Percentiles rank a stretch among this genome's conserved stretches.
These are phyloP conservation scores for Periophthalmodon schlosseri DNA, from an alignment of 2,113 vertebrate species.

Conservation along the genomic window DNA sequence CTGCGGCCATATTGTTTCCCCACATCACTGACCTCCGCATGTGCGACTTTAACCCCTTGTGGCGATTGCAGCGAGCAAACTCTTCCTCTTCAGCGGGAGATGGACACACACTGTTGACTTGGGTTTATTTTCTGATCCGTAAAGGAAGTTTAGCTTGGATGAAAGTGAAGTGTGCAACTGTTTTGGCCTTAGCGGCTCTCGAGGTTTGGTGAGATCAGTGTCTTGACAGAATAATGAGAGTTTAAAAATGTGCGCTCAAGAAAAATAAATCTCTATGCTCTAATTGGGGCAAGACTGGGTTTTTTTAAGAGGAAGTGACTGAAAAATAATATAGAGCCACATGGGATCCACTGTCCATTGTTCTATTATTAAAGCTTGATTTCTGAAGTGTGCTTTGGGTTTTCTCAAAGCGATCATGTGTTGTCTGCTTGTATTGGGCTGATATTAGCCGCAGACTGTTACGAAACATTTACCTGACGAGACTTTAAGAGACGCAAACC, in stretches of 20 bases:
- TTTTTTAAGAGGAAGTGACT: slow-evolving; percentile 1
- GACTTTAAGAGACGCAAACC: slow-evolving; percentile 39
- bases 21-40: slow-evolving; percentile 56
- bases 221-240: slow-evolving; percentile 48
- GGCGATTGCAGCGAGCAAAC: slow-evolving; percentile 38
- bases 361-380: slow-evolving; percentile 10
- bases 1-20: slow-evolving; percentile 37
- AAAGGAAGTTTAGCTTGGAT: slow-evolving; percentile 52
- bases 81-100: slow-evolving; percentile 47
- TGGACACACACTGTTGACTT: slow-evolving; percentile 40
- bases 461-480: slow-evolving; percentile 45
- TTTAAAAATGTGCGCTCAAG: slow-evolving; percentile 32
- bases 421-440: slow-evolving; percentile 20
- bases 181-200: slow-evolving; percentile 38
- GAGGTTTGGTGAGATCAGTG: slow-evolving; percentile 38
- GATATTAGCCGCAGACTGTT: slow-evolving; percentile 34
- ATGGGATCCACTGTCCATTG: neutral
- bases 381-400: slow-evolving; percentile 4
- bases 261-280: slow-evolving; percentile 48
- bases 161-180: slow-evolving; percentile 41
- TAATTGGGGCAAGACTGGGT: slow-evolving; percentile 21
- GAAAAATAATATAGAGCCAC: slow-evolving; percentile 9
- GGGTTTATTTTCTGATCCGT: slow-evolving; percentile 59
- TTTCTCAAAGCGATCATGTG: neutral
- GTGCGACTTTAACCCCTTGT: slow-evolving; percentile 24